Base-by-base conservation (phyloP, 2,888 invertebrate species). In the Steinernema scapterisci region DNA sequence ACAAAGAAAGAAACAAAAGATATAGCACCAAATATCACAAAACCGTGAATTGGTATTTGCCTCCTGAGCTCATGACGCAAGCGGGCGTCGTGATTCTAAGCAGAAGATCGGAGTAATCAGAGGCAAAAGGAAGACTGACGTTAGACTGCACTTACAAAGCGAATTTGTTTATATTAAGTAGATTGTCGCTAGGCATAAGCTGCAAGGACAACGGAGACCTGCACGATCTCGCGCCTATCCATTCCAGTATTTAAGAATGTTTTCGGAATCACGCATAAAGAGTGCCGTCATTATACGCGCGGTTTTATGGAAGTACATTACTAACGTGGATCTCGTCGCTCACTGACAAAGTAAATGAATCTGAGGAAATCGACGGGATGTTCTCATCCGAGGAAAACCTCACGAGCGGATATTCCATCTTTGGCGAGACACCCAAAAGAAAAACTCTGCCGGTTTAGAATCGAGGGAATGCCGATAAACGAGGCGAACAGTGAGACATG, bases 21-120 rank as follows among this genome's bases (percentile, higher is more conserved):
- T n/a, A 19, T 21, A 21, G 52, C 52, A 21, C 21, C 52, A 21
- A 52, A 52, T 52, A 52, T 52, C 52, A 52, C 52, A 52, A 16
- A 31, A 16, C 31, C 63, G 31, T 27, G 23, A 63, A 63, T 63
- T 63, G 63, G n/a, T 63, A 63, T 63, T 63, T 63, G n/a, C n/a
- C n/a, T 63, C 31, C 9, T 27, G 63, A 13, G 16, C 31, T 63
- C 63, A 7, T 27, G 63, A 31, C 63, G 63, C 21, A 63, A 31
- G 31, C 63, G 31, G 38, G 31, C 63, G 31, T 16, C 63, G 63
- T 21, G 21, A 25, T 25, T 63, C 27, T 11, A 27, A 25, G 11
- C 23, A 11, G 23, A 63, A 63, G 63, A 48, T 31, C 27, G 16
- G 63, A 63, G 13, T 48, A 63, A 63, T 38, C 38, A 31, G 63